A percentile compares a stretch with the other conserved stretches of the same genome.
Conservation (phyloP, 1,140 invertebrate genomes). For the Sinella curviseta region DNA sequence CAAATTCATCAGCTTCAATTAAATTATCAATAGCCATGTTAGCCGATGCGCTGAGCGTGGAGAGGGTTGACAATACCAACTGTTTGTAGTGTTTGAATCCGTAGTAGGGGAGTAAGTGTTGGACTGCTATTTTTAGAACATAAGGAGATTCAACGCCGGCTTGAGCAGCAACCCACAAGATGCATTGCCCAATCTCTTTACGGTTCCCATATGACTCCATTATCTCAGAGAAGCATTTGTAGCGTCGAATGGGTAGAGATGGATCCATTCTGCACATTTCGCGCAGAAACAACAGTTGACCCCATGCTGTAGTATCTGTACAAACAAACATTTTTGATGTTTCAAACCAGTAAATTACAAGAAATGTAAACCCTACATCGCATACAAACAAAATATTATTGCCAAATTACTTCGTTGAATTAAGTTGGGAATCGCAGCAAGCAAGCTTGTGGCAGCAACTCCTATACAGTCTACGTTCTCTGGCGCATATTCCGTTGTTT, state of each 20-base stretch:
- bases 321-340: constrained; percentile 1
- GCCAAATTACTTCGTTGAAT: constrained; percentile 39
- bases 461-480: constrained; percentile 39
- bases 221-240: constrained; percentile 39
- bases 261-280: constrained; percentile 44
- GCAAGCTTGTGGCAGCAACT: constrained; percentile 37
- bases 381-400: constrained; percentile 21
- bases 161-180: constrained; percentile 46
- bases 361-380: not conserved
- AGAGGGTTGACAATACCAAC: constrained; percentile 40
- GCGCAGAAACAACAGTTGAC: constrained; percentile 46
- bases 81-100: constrained; percentile 49
- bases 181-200: constrained; percentile 44
- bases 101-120: constrained; percentile 46
- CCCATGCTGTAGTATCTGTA: constrained; percentile 45
- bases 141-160: constrained; percentile 37
- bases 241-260: constrained; percentile 32
- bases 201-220: constrained; percentile 48
- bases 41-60: constrained; percentile 15
- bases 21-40: constrained; percentile 35
- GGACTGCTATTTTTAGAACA: constrained; percentile 45
- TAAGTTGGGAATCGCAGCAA: constrained; percentile 42
- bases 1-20: constrained; percentile 46
- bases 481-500: constrained; percentile 30
- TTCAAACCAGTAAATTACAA: not conserved